Percentiles rank a stretch among this genome's conserved stretches.
Conservation (phyloP, 2,113 vertebrate species). For the Entosphenus tridentatus region DNA sequence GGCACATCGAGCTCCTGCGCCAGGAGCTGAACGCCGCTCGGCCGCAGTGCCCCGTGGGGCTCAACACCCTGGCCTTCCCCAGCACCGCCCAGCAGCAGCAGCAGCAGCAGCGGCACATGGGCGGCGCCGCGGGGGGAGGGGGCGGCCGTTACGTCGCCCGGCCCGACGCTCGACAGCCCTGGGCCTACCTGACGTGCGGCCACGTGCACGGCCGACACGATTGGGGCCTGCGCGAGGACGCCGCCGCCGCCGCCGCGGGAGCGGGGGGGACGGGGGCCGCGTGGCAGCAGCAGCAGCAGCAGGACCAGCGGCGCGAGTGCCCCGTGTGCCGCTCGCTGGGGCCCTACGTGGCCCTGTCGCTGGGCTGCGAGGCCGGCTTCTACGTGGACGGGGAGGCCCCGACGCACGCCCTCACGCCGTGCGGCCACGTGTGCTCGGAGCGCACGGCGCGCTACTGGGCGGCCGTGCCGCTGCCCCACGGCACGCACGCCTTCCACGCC, state of each 20-base stretch:
- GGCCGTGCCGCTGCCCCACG: constrained; percentile 78
- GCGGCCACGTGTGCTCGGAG: constrained; percentile 88
- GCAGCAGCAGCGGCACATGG: too few relatives aligned
- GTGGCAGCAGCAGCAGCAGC: too few relatives aligned
- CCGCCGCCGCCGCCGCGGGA: too few relatives aligned
- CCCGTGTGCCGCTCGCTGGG: constrained; percentile 87
- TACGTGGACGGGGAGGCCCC: constrained; percentile 82
- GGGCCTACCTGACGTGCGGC: constrained; percentile 44
- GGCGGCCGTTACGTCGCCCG: constrained; percentile 43
- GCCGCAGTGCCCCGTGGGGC: constrained; percentile 55
- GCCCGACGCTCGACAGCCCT: constrained; percentile 53
- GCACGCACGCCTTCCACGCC: constrained; percentile 85
- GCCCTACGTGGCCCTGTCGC: constrained; percentile 82
- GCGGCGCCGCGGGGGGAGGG: constrained; percentile 17
- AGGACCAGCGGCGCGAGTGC: constrained; percentile 38
- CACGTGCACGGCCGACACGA: constrained; percentile 32
- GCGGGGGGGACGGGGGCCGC: too few relatives aligned
- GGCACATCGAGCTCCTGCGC: constrained; percentile 54
- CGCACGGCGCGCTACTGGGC: constrained; percentile 88
- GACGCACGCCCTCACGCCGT: constrained; percentile 72
- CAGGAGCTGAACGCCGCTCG: constrained; percentile 49
- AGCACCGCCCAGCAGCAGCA: constrained; percentile 42
- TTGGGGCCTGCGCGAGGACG: constrained; percentile 13
- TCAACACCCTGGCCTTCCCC: constrained; percentile 55
- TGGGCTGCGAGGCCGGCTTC: constrained; percentile 79